These are phyloP conservation scores for Euspilapteryx auroguttella DNA, from an alignment of 2,888 invertebrate genomes.

Conservation along the genomic window DNA sequence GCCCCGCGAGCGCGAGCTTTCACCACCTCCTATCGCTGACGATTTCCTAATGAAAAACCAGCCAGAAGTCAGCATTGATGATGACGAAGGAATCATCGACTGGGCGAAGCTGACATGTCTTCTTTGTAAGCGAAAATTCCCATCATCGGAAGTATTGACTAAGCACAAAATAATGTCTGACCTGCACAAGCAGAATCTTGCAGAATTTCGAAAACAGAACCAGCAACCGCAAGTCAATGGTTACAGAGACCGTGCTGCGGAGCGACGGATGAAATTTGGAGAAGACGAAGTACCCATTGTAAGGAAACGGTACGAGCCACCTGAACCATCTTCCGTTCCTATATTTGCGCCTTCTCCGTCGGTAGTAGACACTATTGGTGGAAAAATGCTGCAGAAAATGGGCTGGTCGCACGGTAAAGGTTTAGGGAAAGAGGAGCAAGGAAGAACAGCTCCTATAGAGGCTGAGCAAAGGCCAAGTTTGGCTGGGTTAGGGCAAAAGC, in stretches of 20 bases:
- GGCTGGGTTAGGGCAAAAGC: constrained; percentile 86
- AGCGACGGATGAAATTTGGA: constrained; percentile 90
- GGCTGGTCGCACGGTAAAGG: constrained; percentile 99
- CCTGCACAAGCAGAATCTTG: constrained; percentile 89
- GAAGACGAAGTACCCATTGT: constrained; percentile 70
- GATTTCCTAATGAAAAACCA: constrained; percentile 42
- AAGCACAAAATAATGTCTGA: constrained; percentile 94
- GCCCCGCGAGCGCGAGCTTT: constrained; percentile 19
- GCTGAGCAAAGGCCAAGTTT: constrained; percentile 68
- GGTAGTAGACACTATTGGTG: constrained; percentile 90
- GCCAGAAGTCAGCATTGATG: constrained; percentile 66
- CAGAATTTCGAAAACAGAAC: constrained; percentile 42
- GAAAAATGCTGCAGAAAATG: constrained; percentile 95
- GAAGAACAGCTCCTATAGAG: constrained; percentile 90
- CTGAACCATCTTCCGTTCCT: constrained; percentile 31
- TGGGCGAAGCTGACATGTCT: constrained; percentile 90
- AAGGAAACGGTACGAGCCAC: constrained; percentile 41
- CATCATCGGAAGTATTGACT: constrained; percentile 81
- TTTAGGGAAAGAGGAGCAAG: constrained; percentile 90
- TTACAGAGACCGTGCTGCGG: constrained; percentile 96
- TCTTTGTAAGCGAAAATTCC: constrained; percentile 93
- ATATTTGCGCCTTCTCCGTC: constrained; percentile 65
- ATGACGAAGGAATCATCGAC: constrained; percentile 77
- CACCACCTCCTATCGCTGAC: constrained; percentile 29
- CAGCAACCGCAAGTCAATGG: constrained; percentile 30